phyloP scores from a whole-genome alignment of 2,888 invertebrate genomes.

The Auanema sp. region DNA sequence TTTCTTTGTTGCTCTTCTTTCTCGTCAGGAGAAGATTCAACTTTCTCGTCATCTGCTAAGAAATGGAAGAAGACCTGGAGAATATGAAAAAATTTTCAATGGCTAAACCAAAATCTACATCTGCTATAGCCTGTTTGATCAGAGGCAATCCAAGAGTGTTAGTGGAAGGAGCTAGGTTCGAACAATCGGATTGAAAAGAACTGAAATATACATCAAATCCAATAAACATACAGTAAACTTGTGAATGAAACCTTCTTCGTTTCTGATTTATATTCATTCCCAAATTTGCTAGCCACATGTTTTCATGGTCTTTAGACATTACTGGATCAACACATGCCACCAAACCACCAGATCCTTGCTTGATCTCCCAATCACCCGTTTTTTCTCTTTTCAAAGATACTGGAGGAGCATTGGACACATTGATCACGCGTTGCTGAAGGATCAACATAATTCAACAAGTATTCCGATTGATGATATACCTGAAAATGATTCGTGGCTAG shows the following conservation, averaged over 20 bases:
- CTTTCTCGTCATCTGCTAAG: conserved; percentile 59
- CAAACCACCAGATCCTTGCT: conserved; percentile 58
- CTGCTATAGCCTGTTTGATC: conserved; percentile 60
- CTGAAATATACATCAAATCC: no score
- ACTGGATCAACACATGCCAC: conserved; percentile 64
- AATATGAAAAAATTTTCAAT: not conserved
- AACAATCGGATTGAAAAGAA: conserved; percentile 22
- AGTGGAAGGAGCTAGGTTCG: conserved; percentile 53
- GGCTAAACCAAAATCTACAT: conserved; percentile 28
- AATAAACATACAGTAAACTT: no score
- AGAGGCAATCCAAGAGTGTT: conserved; percentile 63
- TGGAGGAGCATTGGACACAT: conserved; percentile 64
- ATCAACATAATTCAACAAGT: not conserved
- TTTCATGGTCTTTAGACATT: conserved; percentile 61
- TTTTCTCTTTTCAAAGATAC: conserved; percentile 58
- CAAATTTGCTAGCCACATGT: conserved; percentile 64
- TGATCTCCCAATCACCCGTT: conserved; percentile 60
- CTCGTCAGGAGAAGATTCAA: conserved; percentile 27
- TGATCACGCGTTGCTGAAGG: conserved; percentile 62
- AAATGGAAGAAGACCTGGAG: conserved; percentile 58
- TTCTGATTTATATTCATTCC: conserved; percentile 61
- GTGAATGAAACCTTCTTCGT: conserved; percentile 8
- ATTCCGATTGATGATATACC: conserved; percentile 17
- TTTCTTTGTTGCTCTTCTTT: conserved; percentile 27
- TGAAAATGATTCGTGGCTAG: conserved; percentile 55